Evolutionary conservation across 2,113 vertebrate species (phyloP).

Genomic region (Poeciliopsis prolifica): DNA sequence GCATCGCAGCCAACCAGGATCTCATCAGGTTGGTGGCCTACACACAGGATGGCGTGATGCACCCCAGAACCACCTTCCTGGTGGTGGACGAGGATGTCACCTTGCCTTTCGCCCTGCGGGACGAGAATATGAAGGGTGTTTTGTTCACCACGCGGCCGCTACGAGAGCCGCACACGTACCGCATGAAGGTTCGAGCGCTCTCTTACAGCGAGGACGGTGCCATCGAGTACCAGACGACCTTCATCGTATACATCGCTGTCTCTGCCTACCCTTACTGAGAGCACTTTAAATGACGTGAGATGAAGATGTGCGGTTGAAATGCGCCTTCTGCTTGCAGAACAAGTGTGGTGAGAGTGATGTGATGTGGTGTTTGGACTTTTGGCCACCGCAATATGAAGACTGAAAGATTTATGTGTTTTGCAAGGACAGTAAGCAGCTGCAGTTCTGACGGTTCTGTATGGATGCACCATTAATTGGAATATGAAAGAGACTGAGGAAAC

Average conservation of each 20-base stretch:
- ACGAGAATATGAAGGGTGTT: constrained; percentile 93
- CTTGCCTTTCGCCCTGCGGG: constrained; percentile 90
- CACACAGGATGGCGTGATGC: constrained; percentile 93
- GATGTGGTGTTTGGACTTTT: constrained; percentile 41
- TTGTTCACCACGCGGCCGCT: constrained; percentile 88
- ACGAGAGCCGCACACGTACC: constrained; percentile 87
- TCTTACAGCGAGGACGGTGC: constrained; percentile 86
- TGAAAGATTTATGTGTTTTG: constrained; percentile 34
- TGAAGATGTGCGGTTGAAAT: constrained; percentile 1
- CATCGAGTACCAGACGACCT: constrained; percentile 95
- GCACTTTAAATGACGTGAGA: constrained; percentile 60
- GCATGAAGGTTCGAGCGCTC: constrained; percentile 91
- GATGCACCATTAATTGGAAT: constrained; percentile 34
- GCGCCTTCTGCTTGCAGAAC: constrained; percentile 12
- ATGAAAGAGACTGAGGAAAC: constrained; percentile 20
- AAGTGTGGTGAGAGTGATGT: constrained; percentile 4
- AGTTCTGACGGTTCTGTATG: constrained; percentile 12
- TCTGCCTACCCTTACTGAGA: constrained; percentile 93
- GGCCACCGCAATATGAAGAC: constrained; percentile 45
- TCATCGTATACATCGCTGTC: constrained; percentile 97
- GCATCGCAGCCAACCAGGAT: constrained; percentile 94
- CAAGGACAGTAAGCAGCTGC: constrained; percentile 25
- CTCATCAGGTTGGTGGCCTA: constrained; percentile 96
- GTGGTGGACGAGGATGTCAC: constrained; percentile 83
- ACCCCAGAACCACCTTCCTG: constrained; percentile 91